Evolutionary conservation across 1,140 invertebrate species (phyloP), one percentile per base, ranked within the genome.

Genomic region (Trichoplusia ni): DNA sequence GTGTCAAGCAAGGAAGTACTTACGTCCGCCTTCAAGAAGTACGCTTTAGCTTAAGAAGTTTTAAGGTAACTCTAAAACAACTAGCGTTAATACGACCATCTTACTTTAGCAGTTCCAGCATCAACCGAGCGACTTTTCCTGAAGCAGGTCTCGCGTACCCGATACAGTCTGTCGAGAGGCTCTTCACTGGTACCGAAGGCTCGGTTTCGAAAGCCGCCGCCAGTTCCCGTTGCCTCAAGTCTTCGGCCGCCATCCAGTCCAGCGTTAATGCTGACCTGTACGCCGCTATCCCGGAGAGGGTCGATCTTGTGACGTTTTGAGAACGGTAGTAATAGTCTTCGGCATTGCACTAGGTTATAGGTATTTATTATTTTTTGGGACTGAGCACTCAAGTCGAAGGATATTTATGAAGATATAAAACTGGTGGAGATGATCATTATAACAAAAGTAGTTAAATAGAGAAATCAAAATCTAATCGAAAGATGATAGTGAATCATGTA

Each of bases 61-160:
- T n/a, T n/a, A n/a, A n/a, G n/a, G n/a, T n/a, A n/a, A n/a, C n/a
- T n/a, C n/a, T n/a, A n/a, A n/a, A n/a, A n/a, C n/a, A n/a, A n/a
- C n/a, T n/a, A n/a, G n/a, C n/a, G n/a, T n/a, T n/a, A n/a, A n/a
- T n/a, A n/a, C n/a, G n/a, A n/a, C n/a, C n/a, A n/a, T n/a, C 62
- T 64, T 62, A 89, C 86, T 80, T 89, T 1, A 89, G 60, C n/a
- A 89, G 25, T 59, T 89, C 86, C 64, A 89, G 25, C 77, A 87
- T 83, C 1, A 87, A 71, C 14, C 78, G 74, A 1, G 73, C 81
- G 1, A 87, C 68, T 44, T 83, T 87, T 6, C 79, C 83, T 0
- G 81, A 60, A 23, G 82, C 73, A 0, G 86, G 86, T 19, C 71
- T 68, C 0, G 77, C 58, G 35, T 85, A 87, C 0, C 58, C 53